Conservation (phyloP, 2,888 invertebrate species). For the Temnothorax unifasciatus region DNA sequence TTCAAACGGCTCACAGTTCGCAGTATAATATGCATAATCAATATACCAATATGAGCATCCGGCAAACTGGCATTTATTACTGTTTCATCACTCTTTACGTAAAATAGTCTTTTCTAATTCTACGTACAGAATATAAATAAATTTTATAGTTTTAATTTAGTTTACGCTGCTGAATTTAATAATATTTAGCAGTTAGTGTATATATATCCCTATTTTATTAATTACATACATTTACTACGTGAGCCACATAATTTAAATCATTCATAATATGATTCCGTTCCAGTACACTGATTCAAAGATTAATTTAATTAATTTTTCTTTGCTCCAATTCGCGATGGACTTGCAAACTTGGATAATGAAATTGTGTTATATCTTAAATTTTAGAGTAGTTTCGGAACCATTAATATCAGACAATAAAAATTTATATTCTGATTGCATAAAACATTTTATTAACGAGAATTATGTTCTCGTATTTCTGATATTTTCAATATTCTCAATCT, state of each 20-base stretch:
- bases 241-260: neutral
- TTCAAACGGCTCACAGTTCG: neutral
- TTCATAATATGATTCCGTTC: constrained; percentile 8
- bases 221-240: neutral
- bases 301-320: constrained; percentile 32
- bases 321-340: constrained; percentile 20
- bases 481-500: neutral
- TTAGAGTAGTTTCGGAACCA: neutral
- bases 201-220: neutral
- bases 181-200: neutral
- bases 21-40: neutral
- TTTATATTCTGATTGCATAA: neutral
- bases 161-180: neutral
- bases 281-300: constrained; percentile 1
- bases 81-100: neutral
- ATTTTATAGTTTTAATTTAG: neutral
- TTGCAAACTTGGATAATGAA: neutral
- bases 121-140: neutral
- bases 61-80: neutral
- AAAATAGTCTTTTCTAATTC: neutral
- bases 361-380: constrained; percentile 3
- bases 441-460: neutral
- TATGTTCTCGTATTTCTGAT: too few species aligned
- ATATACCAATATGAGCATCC: neutral
- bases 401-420: neutral